Evolutionary conservation across 92 coral and sea anemone species (phyloP), one percentile per base, ranked within the genome.

Genomic region (Zoanthus sociatus): DNA sequence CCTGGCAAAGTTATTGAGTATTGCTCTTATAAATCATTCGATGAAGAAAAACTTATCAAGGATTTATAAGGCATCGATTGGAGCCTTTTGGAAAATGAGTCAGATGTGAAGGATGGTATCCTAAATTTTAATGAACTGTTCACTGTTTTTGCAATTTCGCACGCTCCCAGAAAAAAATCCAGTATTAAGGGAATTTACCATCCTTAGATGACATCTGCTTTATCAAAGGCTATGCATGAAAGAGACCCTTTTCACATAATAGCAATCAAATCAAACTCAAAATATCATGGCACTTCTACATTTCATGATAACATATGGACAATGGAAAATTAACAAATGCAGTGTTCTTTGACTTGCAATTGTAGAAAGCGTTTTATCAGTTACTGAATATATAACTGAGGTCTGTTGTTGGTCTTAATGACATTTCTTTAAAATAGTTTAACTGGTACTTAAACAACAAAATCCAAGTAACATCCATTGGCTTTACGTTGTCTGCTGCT

Each of bases 21-120:
- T 8, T 88, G 90, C 63, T 90, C 88, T 14, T 87, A 87, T 48
- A 88, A 92, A 54, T 56, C 68, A 26, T 92, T 88, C 75, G 56
- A 86, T 53, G 85, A 89, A 89, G 55, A 73, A 45, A 54, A 30
- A 4, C 4, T 89, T 84, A 18, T 89, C 11, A 87, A 77, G 30
- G 90, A 71, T 51, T 45, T 92, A 56, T 68, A 15, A 78, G 73
- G 68, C 30, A 76, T 78, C 47, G 89, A 88, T 79, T 91, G 94
- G 91, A 45, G 56, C 83, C 66, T 32, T 18, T 88, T 79, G 14
- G 71, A 83, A 45, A 76, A 84, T 72, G 87, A 84, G 71, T 17
- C 32, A 21, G 78, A 84, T 70, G 67, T 89, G 21, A 86, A 76
- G 78, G 78, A 21, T 45, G 86, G 77, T 78, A 83, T 72, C 76